Evolutionary conservation across 2,888 invertebrate species (phyloP).

Genomic region (Aleiodes leptofemur): DNA sequence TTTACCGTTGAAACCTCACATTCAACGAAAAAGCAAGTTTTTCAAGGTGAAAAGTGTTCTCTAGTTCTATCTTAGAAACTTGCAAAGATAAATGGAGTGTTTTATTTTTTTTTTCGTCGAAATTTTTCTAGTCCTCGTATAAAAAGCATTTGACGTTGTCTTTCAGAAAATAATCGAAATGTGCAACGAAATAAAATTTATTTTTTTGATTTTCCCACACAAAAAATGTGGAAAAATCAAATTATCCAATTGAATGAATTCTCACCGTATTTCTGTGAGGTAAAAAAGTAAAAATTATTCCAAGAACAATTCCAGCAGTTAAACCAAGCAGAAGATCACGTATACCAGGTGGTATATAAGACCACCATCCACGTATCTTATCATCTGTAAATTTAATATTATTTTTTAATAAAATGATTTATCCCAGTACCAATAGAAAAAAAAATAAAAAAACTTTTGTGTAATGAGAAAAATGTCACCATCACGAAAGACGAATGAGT

Average conservation of each 20-base stretch:
- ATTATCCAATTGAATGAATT: slow-evolving; percentile 7
- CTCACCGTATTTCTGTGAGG: slow-evolving; percentile 77
- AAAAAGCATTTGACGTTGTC: too few species aligned
- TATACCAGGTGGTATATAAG: slow-evolving; percentile 63
- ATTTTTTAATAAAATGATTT: slow-evolving; percentile 9
- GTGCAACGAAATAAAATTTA: too few species aligned
- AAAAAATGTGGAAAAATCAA: neutral
- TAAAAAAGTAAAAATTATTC: slow-evolving; percentile 79
- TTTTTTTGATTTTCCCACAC: too few species aligned
- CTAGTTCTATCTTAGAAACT: too few species aligned
- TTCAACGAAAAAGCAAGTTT: too few species aligned
- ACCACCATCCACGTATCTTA: slow-evolving; percentile 63
- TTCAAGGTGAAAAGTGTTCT: too few species aligned
- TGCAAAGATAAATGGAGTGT: too few species aligned
- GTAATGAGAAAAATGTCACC: slow-evolving; percentile 72
- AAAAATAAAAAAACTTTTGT: neutral
- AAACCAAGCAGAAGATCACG: slow-evolving; percentile 80
- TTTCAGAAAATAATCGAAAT: too few species aligned
- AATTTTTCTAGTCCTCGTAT: too few species aligned
- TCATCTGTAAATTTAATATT: slow-evolving; percentile 50
- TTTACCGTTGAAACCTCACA: too few species aligned
- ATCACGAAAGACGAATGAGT: slow-evolving; percentile 81
- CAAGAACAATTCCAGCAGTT: slow-evolving; percentile 79
- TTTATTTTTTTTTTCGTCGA: too few species aligned
- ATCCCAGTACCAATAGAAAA: neutral